Evolutionary conservation across 2,888 invertebrate species (phyloP), one percentile per base, ranked within the genome.

Genomic region (Leptopilina drosophilae): DNA sequence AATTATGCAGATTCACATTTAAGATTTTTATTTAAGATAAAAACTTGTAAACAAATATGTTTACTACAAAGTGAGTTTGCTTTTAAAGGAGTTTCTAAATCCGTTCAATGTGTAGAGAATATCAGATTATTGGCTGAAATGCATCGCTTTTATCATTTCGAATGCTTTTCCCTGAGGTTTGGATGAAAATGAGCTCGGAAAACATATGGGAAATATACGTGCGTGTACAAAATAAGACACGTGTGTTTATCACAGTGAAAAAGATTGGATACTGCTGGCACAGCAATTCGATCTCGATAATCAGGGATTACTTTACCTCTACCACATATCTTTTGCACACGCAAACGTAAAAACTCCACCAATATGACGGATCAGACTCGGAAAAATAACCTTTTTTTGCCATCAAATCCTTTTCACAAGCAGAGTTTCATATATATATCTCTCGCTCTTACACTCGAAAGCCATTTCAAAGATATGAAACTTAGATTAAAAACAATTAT

Each of bases 261-360:
- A 76, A 64, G 69, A 79, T 77, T 78, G 80, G 80, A 82, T 81
- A 80, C 79, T 77, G 81, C 80, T 76, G 81, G 78, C 82, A 84
- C 83, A 82, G 83, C 85, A 89, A 89, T 90, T 89, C 88, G 88
- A 90, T 89, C 87, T 86, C 87, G 88, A 90, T 90, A 90, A 90
- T 90, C 89, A 88, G 86, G 88, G 89, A 90, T 90, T 90, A 89
- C 87, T 78, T 73, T 73, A 77, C 26, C 49, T 73, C 73, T 33
- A 65, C 77, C 66, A 64, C 56, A 64, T n/a, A n/a, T 64, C 64
- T 40, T 49, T 26, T 49, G 49, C 62, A 69, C 67, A 81, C 81
- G 83, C 81, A 85, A 86, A 84, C 85, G 86, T 87, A 86, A 88
- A 87, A 88, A 88, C 80, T 77, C 85, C 83, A 8, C 26, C 33